Percentiles rank a stretch among this genome's conserved stretches.
These are phyloP conservation scores for Cephus sareptanus DNA, from an alignment of 2,888 invertebrate species.

Conservation along the genomic window DNA sequence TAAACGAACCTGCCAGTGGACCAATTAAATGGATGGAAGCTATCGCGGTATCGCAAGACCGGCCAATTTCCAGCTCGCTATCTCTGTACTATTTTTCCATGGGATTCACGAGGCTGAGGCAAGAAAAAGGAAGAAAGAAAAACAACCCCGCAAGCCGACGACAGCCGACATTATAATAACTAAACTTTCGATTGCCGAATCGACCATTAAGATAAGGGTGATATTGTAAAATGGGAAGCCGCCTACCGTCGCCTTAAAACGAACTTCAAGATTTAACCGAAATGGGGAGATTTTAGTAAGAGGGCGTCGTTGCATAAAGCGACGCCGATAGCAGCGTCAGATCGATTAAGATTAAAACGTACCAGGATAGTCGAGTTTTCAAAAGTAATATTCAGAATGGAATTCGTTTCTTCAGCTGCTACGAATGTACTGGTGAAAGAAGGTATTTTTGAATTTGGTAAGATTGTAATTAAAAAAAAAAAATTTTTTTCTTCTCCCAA, in stretches of 20 bases:
- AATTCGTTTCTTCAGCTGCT: background rate
- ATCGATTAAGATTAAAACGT: slow-evolving; percentile 52
- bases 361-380: slow-evolving; percentile 29
- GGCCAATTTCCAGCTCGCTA: slow-evolving; percentile 39
- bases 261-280: slow-evolving; percentile 31
- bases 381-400: slow-evolving; percentile 44
- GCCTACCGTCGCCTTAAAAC: slow-evolving; percentile 26
- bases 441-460: too few species aligned
- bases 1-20: background rate
- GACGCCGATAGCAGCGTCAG: slow-evolving; percentile 29
- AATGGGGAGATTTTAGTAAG: slow-evolving; percentile 13
- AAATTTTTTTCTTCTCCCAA: background rate
- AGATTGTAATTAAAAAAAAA: too few species aligned
- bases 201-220: slow-evolving; percentile 51
- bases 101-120: slow-evolving; percentile 19
- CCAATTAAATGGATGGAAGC: background rate
- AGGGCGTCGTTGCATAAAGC: slow-evolving; percentile 8
- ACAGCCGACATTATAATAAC: slow-evolving; percentile 49
- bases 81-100: slow-evolving; percentile 37
- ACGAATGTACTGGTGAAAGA: too few species aligned
- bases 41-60: slow-evolving; percentile 12
- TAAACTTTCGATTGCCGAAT: slow-evolving; percentile 54
- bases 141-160: slow-evolving; percentile 1
- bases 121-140: slow-evolving; percentile 5
- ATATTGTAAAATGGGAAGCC: slow-evolving; percentile 9